Base-by-base conservation (phyloP, 1,140 invertebrate species). In the Sipha flava region DNA sequence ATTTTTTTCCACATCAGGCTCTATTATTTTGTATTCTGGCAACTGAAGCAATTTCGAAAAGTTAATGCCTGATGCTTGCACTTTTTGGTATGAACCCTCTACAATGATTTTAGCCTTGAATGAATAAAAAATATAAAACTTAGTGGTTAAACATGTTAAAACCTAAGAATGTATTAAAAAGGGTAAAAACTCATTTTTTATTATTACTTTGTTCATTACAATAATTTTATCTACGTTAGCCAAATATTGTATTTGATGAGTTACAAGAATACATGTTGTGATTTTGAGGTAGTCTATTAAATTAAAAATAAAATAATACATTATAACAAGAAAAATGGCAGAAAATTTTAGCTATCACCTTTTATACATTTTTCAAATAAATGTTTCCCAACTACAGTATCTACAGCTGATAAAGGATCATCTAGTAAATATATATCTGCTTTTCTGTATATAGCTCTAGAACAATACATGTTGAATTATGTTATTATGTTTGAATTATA, bases 191-290 rank as follows among this genome's bases (percentile, higher is more conserved):
- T n/a, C n/a, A n/a, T n/a, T n/a, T n/a, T n/a, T n/a, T n/a, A 40
- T 79, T 4, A 85, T 86, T 85, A 91, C 92, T 83, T 91, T 89
- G 83, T 95, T 91, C 16, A 96, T 82, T n/a, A 95, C 89, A 5
- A 95, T 86, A 81, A 97, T 94, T 79, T 89, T 87, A 83, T 94
- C 90, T 0, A 91, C 92, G 54, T 89, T 87, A 82, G 90, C 89
- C 0, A 96, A 85, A 83, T 92, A 94, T 81, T 95, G 93, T 26
- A 95, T 84, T 83, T 95, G 94, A 87, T 96, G 94, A 2, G 94
- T 96, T 1, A 94, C 91, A 7, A 96, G 86, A 79, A 96, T 89
- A 14, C 92, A 86, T 0, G 92, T 93, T 81, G 91, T 92, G 84
- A 82, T 85, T 84, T 82, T 85, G 70, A 87, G 86, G 83, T 87